Conservation (phyloP, 2,888 invertebrate species). For the Eurytoma adleriae region DNA sequence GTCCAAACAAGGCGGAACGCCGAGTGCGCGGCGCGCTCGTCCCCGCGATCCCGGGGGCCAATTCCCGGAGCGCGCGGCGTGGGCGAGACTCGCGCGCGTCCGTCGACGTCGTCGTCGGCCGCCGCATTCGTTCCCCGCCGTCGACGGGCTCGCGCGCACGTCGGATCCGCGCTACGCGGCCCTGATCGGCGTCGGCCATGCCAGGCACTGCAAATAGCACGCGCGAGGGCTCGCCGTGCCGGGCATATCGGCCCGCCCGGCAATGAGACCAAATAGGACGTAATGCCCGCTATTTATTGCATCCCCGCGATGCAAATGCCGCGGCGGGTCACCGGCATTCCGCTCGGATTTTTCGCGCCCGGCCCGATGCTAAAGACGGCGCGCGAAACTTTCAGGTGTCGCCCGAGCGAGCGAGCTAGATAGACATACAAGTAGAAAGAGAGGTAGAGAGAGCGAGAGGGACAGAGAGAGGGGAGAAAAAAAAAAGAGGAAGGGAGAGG, state of each 20-base stretch:
- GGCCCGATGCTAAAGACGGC: slow-evolving; percentile 24
- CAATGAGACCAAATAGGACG: slow-evolving; percentile 70
- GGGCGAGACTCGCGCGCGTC: background rate
- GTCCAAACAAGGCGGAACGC: no score
- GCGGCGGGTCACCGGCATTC: slow-evolving; percentile 69
- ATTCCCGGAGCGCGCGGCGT: no score
- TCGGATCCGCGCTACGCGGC: slow-evolving; percentile 4
- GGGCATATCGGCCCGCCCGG: slow-evolving; percentile 64
- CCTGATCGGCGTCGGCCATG: slow-evolving; percentile 17
- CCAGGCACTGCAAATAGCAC: slow-evolving; percentile 70
- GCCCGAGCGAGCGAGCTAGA: background rate
- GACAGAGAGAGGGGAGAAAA: background rate
- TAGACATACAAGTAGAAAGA: background rate
- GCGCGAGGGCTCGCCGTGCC: slow-evolving; percentile 60
- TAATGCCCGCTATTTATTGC: slow-evolving; percentile 71
- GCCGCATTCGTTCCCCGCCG: background rate
- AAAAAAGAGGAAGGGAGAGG: background rate
- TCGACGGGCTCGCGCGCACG: background rate
- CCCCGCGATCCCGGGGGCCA: no score
- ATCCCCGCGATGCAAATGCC: slow-evolving; percentile 70
- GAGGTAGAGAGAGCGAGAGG: slow-evolving; percentile 6
- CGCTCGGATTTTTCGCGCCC: slow-evolving; percentile 65
- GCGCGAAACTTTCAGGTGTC: slow-evolving; percentile 22
- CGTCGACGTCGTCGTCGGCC: background rate
- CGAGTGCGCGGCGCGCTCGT: no score